Conservation (phyloP, 2,797 vertebrate species). For the Nasua narica region DNA sequence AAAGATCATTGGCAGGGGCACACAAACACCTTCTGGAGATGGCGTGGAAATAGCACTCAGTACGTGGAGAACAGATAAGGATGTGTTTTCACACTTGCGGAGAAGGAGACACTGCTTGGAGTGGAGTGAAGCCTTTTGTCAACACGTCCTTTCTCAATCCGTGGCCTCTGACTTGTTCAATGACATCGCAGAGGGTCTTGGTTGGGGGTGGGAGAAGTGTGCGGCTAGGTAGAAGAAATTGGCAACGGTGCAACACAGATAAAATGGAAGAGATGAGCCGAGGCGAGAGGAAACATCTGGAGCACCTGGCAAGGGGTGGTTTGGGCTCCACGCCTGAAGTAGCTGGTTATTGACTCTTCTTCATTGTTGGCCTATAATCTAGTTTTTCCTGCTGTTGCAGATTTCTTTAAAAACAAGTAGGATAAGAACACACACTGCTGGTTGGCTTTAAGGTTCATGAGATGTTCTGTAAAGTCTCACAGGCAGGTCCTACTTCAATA, state of each 20-base stretch:
- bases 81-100: not conserved
- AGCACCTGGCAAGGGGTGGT: not conserved
- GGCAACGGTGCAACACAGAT: slow-evolving; percentile 40
- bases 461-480: not conserved
- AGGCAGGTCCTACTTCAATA: not conserved
- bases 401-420: slow-evolving; percentile 62
- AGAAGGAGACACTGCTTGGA: not conserved
- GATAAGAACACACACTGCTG: not conserved
- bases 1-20: not conserved
- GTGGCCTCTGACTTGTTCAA: slow-evolving; percentile 12
- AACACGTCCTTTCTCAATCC: slow-evolving; percentile 15
- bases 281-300: slow-evolving; percentile 75
- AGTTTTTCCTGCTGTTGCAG: slow-evolving; percentile 42
- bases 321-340: not conserved
- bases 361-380: not conserved
- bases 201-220: not conserved
- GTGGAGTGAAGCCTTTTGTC: not conserved
- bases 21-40: slow-evolving; percentile 22
- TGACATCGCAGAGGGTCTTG: not conserved
- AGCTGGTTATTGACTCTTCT: slow-evolving; percentile 18
- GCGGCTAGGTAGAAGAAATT: slow-evolving; percentile 41
- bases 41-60: slow-evolving; percentile 25
- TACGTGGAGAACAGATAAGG: slow-evolving; percentile 41
- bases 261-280: slow-evolving; percentile 40
- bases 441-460: not conserved